Percentiles rank a stretch among this genome's conserved stretches.
phyloP scores from a whole-genome alignment of 2,113 vertebrate species.

The Callithrix jacchus region DNA sequence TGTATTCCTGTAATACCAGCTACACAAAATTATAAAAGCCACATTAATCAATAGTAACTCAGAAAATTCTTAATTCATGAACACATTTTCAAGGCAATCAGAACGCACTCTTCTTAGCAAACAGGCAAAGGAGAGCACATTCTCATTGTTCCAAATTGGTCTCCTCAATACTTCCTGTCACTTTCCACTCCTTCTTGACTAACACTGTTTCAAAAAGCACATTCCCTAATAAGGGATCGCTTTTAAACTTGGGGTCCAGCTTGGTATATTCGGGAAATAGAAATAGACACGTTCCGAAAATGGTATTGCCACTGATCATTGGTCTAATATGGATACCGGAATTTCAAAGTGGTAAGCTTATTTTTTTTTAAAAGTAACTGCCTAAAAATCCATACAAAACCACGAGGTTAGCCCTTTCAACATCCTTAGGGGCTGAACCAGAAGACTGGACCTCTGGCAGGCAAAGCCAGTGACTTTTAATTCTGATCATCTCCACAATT shows the following conservation, averaged over 20 bases:
- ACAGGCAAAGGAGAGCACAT: not conserved
- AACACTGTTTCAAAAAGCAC: not conserved
- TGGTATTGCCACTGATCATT: not conserved
- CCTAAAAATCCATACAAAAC: not conserved
- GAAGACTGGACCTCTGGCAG: not conserved
- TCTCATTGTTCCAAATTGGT: not conserved
- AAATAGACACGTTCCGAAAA: not conserved
- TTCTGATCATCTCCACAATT: not conserved
- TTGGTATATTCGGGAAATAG: not conserved
- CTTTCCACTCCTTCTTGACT: not conserved
- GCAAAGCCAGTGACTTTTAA: not conserved
- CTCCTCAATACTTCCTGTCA: not conserved
- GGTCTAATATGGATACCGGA: not conserved
- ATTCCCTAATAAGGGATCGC: conserved; percentile 15
- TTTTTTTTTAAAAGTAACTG: not conserved
- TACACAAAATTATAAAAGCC: not conserved
- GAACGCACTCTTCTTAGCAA: not conserved
- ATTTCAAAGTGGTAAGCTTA: not conserved
- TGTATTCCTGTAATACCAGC: not conserved
- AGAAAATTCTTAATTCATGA: conserved; percentile 34
- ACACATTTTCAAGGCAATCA: not conserved
- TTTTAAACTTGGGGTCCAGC: not conserved
- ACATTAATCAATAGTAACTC: conserved; percentile 23
- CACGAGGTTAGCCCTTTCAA: not conserved
- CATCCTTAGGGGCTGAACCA: not conserved